These are phyloP conservation scores for Tetragonula clypearis DNA, from an alignment of 1,140 invertebrate species.

Conservation along the genomic window DNA sequence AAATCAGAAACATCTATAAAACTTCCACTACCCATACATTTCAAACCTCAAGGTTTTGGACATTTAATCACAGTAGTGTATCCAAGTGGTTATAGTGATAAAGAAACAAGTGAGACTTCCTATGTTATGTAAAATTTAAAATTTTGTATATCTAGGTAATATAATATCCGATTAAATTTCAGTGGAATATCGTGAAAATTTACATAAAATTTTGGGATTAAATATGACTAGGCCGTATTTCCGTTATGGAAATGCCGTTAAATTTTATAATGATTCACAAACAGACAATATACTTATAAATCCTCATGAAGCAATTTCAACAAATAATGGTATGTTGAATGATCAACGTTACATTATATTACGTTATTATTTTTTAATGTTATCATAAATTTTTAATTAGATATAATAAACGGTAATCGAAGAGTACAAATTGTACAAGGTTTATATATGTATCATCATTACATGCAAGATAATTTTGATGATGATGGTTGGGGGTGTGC, in stretches of 20 bases:
- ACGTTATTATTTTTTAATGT: not conserved
- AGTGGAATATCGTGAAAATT: slow-evolving; percentile 84
- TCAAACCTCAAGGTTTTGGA: slow-evolving; percentile 84
- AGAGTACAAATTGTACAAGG: slow-evolving; percentile 86
- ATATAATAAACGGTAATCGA: slow-evolving; percentile 18
- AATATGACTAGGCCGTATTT: slow-evolving; percentile 87
- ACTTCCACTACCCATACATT: slow-evolving; percentile 73
- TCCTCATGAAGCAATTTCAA: slow-evolving; percentile 86
- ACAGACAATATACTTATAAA: slow-evolving; percentile 85
- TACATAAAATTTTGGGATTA: slow-evolving; percentile 88
- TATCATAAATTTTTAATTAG: slow-evolving; percentile 3
- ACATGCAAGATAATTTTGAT: slow-evolving; percentile 97
- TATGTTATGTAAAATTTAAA: slow-evolving; percentile 23
- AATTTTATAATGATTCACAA: slow-evolving; percentile 82
- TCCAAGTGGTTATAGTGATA: slow-evolving; percentile 84
- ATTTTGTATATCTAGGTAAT: not conserved
- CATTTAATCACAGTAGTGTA: slow-evolving; percentile 90
- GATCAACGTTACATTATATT: not conserved
- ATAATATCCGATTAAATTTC: slow-evolving; percentile 67
- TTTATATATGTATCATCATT: slow-evolving; percentile 97
- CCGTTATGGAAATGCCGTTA: slow-evolving; percentile 85
- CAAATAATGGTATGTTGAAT: slow-evolving; percentile 78
- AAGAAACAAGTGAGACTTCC: slow-evolving; percentile 83
- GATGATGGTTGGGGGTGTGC: slow-evolving; percentile 99
- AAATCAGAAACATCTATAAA: slow-evolving; percentile 47